phyloP scores from a whole-genome alignment of 2,113 vertebrate species.

The Oncorhynchus gorbuscha region DNA sequence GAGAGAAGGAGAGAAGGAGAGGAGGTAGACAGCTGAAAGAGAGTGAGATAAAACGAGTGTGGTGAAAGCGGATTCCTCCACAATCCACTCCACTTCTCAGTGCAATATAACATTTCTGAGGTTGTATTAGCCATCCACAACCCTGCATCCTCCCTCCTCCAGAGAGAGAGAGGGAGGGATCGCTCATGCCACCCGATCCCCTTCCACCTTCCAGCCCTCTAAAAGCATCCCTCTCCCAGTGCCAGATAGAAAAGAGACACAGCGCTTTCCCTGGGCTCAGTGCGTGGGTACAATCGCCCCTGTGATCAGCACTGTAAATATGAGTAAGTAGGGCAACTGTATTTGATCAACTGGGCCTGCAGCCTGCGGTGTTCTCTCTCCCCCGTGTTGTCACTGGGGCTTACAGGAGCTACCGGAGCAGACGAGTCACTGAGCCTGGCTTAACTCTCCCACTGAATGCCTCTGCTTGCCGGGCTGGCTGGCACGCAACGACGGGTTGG shows the following conservation, averaged over 20 bases:
- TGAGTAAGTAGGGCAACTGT: constrained; percentile 35
- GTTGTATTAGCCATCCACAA: background rate
- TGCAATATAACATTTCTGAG: background rate
- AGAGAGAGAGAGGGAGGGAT: background rate
- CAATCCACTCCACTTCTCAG: background rate
- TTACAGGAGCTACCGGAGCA: background rate
- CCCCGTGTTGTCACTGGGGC: background rate
- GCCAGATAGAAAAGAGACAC: too few relatives aligned
- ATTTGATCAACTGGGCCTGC: constrained; percentile 31
- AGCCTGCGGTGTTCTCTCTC: background rate
- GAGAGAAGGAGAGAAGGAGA: background rate
- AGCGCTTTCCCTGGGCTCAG: background rate
- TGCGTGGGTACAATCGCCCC: background rate
- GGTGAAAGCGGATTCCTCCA: background rate
- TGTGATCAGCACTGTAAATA: constrained; percentile 38
- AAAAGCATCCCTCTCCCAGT: background rate
- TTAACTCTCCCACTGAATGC: background rate
- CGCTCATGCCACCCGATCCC: too few relatives aligned
- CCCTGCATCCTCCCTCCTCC: too few relatives aligned
- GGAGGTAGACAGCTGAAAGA: background rate
- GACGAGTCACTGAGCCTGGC: background rate
- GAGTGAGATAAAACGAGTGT: background rate
- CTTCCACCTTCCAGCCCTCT: too few relatives aligned
- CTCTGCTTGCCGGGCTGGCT: background rate
- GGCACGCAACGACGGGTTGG: too few relatives aligned